Base-by-base conservation (phyloP, 2,888 invertebrate genomes). In the Caradrina clavipalpis region DNA sequence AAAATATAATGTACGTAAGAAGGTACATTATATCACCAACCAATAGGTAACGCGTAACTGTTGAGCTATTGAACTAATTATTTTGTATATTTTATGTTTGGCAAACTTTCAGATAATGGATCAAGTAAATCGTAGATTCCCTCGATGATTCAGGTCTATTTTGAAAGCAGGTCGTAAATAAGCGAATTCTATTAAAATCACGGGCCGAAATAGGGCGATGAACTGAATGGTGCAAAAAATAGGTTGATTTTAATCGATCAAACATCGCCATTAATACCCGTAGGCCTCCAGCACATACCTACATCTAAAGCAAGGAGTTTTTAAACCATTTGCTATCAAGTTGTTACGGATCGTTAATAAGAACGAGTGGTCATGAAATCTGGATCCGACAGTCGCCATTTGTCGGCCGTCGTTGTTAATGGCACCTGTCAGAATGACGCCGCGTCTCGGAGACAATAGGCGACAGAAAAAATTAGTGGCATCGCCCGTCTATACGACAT, bases 351-450 rank as follows among this genome's bases (percentile, higher is more conserved):
- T 73, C 57, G 53, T 71, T 75, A 64, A 81, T 74, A 73, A 73
- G 55, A 78, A 70, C 70, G 50, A 77, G 78, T 76, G 71, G 61
- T 64, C 79, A 82, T 80, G 84, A 85, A 81, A 86, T 86, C 86
- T 82, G 82, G 81, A 81, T 81, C 78, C 83, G 89, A 88, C 89
- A 87, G 85, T 71, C 78, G 80, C 85, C 87, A 91, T 91, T 90
- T 89, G 87, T 91, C 86, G 85, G 17, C 81, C 84, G 85, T 89
- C 88, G 87, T 85, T 87, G 88, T 89, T 88, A 91, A 91, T 91
- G 87, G 81, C 86, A 82, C 87, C 90, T 93, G 92, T 91, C 91
- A 90, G 83, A 85, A 62, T 83, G 86, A 84, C 85, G 78, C 76
- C 78, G 74, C 45, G 66, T 19, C 50, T 67, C 55, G 75, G 82